Conservation (phyloP, 2,888 invertebrate genomes). For the Macrostomum cliftonense region DNA sequence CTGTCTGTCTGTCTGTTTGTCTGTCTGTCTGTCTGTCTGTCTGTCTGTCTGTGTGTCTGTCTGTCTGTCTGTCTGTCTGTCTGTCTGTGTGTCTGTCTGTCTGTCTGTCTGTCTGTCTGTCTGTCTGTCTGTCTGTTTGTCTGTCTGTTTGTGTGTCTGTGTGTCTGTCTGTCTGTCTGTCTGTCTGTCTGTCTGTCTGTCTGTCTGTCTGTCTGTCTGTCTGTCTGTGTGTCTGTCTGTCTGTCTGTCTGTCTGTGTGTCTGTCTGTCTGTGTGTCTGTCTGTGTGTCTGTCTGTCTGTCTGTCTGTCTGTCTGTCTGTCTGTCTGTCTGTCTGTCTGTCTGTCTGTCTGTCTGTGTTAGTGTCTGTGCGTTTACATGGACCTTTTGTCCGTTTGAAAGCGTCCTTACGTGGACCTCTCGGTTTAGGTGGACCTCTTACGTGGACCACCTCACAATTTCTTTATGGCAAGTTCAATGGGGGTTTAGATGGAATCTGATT, state of each 20-base stretch:
- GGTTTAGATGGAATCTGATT: too few relatives aligned
- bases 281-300: neutral
- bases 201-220: neutral
- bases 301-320: neutral
- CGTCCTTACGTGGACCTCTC: too few relatives aligned
- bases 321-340: neutral
- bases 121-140: neutral
- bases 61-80: neutral
- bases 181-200: neutral
- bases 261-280: too few relatives aligned
- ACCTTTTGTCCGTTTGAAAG: too few relatives aligned
- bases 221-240: neutral
- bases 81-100: neutral
- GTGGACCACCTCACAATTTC: too few relatives aligned
- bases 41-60: neutral
- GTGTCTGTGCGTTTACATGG: too few relatives aligned
- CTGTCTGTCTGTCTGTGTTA: neutral
- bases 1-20: too few relatives aligned
- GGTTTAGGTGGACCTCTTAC: too few relatives aligned
- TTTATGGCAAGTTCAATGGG: too few relatives aligned
- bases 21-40: neutral
- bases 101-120: neutral
- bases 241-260: too few relatives aligned
- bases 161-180: neutral
- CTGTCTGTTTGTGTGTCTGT: too few relatives aligned